Conservation (phyloP, 1,140 invertebrate species). For the Formica selysi region DNA sequence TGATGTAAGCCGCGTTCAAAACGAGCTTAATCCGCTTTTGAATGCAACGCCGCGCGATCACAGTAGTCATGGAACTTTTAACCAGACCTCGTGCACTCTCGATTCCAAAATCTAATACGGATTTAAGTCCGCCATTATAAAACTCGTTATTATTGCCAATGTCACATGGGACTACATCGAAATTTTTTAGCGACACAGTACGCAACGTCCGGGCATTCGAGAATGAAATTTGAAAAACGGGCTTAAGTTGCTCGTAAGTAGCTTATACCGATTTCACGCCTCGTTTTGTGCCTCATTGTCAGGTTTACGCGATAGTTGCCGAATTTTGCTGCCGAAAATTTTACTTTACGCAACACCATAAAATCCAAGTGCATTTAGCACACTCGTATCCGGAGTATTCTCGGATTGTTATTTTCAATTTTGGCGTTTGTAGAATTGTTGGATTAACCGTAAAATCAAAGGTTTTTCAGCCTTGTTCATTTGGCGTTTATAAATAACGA, state of each 20-base stretch:
- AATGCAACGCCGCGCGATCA: slow-evolving; percentile 37
- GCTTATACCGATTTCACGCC: slow-evolving; percentile 45
- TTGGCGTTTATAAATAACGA: slow-evolving; percentile 41
- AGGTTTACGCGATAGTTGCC: slow-evolving; percentile 1
- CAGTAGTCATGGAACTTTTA: slow-evolving; percentile 46
- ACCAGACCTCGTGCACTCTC: slow-evolving; percentile 18
- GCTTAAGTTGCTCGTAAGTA: slow-evolving; percentile 44
- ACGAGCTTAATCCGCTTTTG: slow-evolving; percentile 59
- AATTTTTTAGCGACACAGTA: slow-evolving; percentile 16
- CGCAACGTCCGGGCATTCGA: not conserved
- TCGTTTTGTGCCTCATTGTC: slow-evolving; percentile 36
- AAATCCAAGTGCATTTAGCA: slow-evolving; percentile 40
- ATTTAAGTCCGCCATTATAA: slow-evolving; percentile 55
- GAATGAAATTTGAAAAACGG: slow-evolving; percentile 49
- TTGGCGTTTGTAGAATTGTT: slow-evolving; percentile 43
- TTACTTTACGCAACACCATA: slow-evolving; percentile 20
- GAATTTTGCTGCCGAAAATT: slow-evolving; percentile 43
- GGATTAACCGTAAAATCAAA: slow-evolving; percentile 44
- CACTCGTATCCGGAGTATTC: slow-evolving; percentile 19
- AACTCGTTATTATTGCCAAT: not conserved
- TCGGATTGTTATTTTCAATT: slow-evolving; percentile 34
- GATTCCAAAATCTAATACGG: slow-evolving; percentile 46
- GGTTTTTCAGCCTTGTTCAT: slow-evolving; percentile 13
- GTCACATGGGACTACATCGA: slow-evolving; percentile 23
- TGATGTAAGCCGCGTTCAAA: slow-evolving; percentile 57